Evolutionary conservation across 2,797 vertebrate genomes (phyloP).

Genomic region (Molossus molossus): DNA sequence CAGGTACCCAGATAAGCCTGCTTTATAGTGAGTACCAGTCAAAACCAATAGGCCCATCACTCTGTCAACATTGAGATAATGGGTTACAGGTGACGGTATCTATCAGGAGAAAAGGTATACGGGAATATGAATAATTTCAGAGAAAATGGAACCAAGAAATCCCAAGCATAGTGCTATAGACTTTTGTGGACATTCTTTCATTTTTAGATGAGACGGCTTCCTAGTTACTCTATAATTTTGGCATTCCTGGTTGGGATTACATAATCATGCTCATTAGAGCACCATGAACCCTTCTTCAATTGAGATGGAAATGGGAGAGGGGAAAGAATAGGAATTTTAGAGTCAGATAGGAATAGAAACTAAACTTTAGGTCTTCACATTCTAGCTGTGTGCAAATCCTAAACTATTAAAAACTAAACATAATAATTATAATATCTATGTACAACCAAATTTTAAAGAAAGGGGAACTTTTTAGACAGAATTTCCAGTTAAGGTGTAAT

Average conservation of each 20-base stretch:
- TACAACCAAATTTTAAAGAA: not conserved
- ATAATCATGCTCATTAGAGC: not conserved
- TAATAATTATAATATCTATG: not conserved
- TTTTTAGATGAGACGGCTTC: not conserved
- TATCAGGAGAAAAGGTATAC: not conserved
- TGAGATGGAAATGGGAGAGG: not conserved
- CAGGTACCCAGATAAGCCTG: not conserved
- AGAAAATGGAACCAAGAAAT: not conserved
- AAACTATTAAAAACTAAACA: not conserved
- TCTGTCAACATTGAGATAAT: constrained; percentile 11
- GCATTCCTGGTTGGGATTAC: not conserved
- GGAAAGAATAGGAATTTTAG: not conserved
- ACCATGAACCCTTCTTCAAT: not conserved
- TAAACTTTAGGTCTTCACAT: not conserved
- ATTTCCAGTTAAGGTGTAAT: not conserved
- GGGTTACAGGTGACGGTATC: not conserved
- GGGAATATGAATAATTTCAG: not conserved
- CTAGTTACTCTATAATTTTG: not conserved
- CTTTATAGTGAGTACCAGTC: not conserved
- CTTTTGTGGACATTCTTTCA: not conserved
- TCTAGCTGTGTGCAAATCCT: not conserved
- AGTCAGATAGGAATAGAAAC: not conserved
- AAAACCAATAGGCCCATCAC: not conserved
- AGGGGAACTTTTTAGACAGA: not conserved
- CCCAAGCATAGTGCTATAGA: not conserved